Conservation (phyloP, 2,888 invertebrate genomes). For the Rhyacophila evoluta region DNA sequence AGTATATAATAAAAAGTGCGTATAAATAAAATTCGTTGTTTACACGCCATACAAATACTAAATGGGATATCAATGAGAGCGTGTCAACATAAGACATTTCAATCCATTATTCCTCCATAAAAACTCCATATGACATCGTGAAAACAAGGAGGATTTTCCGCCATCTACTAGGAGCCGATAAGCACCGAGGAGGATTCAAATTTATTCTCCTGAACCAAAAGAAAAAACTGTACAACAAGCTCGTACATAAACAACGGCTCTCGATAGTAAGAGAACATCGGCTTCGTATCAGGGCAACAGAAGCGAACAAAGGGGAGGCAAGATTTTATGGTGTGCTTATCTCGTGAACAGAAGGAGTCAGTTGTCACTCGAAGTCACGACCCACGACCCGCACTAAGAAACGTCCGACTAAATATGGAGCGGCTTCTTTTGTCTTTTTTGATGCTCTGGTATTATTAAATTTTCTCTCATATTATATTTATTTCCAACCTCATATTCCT, state of each 20-base stretch:
- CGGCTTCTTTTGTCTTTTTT: conserved; percentile 36
- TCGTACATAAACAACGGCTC: conserved; percentile 45
- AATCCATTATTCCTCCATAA: not conserved
- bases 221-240: conserved; percentile 29
- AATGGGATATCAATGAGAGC: too few relatives aligned
- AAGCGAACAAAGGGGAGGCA: conserved; percentile 38
- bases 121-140: not conserved
- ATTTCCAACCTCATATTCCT: too few relatives aligned
- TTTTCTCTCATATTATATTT: not conserved
- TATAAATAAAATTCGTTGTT: too few relatives aligned
- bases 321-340: conserved; percentile 50
- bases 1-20: too few relatives aligned
- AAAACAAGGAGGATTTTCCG: conserved; percentile 34
- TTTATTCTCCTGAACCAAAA: conserved; percentile 30
- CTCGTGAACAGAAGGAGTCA: conserved; percentile 52
- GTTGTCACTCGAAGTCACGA: conserved; percentile 53
- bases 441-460: conserved; percentile 27
- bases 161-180: conserved; percentile 25
- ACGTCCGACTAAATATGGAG: conserved; percentile 44
- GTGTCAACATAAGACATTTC: not conserved
- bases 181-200: conserved; percentile 35
- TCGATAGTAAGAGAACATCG: conserved; percentile 37
- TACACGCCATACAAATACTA: too few relatives aligned
- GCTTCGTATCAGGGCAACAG: conserved; percentile 41
- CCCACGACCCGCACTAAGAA: conserved; percentile 49